Evolutionary conservation across 2,113 vertebrate genomes (phyloP).

Genomic region (Actinemys pallida): DNA sequence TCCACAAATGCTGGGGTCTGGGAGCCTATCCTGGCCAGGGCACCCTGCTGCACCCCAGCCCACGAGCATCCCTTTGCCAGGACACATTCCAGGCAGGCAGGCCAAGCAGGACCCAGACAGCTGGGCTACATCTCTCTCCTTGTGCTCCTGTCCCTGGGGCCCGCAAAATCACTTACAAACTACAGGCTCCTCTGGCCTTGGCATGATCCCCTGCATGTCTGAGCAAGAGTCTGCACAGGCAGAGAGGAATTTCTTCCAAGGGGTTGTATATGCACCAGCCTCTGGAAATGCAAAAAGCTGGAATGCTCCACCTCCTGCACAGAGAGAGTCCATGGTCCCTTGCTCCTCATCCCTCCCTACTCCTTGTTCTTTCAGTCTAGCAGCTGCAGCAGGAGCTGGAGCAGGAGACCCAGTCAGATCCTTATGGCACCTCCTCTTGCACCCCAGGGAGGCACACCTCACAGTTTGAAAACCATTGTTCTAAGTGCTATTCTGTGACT

Average conservation of each 20-base stretch:
- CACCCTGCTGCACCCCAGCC: not conserved
- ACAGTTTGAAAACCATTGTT: too few species aligned
- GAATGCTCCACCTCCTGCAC: too few species aligned
- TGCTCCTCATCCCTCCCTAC: too few species aligned
- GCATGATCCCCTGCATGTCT: not conserved
- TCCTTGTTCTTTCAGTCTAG: not conserved
- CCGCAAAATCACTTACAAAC: not conserved
- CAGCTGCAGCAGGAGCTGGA: not conserved
- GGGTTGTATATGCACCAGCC: too few species aligned
- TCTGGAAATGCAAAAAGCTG: too few species aligned
- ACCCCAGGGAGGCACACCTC: too few species aligned
- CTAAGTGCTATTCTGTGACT: too few species aligned
- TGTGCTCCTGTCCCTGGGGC: not conserved
- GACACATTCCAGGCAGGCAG: not conserved
- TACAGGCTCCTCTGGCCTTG: not conserved
- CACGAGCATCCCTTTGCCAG: not conserved
- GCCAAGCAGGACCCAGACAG: not conserved
- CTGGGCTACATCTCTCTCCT: not conserved
- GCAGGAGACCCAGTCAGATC: not conserved
- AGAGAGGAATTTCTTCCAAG: not conserved
- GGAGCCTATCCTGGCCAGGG: not conserved
- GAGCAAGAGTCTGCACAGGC: not conserved
- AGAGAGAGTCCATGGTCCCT: too few species aligned
- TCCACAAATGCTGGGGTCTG: not conserved
- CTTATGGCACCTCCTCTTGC: not conserved